A percentile compares a stretch with the other conserved stretches of the same genome.
phyloP scores from a whole-genome alignment of 1,140 invertebrate genomes.

The Semibalanus balanoides region DNA sequence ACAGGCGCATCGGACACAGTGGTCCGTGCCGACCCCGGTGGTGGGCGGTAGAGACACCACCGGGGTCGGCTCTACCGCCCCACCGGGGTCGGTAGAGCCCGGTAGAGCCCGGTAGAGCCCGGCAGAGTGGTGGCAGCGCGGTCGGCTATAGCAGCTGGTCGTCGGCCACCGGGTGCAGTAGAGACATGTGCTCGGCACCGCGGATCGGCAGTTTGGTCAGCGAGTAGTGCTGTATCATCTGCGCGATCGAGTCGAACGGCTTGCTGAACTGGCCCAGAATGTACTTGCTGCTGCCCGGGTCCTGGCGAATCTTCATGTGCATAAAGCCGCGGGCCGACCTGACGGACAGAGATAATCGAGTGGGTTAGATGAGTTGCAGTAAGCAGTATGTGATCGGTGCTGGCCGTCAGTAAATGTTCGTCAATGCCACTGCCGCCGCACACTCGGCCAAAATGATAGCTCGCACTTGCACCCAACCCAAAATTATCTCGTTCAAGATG shows the following conservation, averaged over 20 bases:
- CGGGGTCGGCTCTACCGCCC: too few species aligned
- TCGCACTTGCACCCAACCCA: too few species aligned
- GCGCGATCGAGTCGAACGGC: conserved; percentile 74
- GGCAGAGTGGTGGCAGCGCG: too few species aligned
- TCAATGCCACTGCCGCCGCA: too few species aligned
- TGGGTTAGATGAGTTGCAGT: too few species aligned
- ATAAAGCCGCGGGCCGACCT: conserved; percentile 85
- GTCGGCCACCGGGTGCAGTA: conserved; percentile 57
- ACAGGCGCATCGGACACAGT: background rate
- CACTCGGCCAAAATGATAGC: too few species aligned
- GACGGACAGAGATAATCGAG: conserved; percentile 12
- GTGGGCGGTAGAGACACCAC: too few species aligned
- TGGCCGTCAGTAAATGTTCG: too few species aligned
- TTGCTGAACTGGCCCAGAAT: conserved; percentile 82
- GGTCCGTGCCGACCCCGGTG: too few species aligned
- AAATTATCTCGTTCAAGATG: too few species aligned
- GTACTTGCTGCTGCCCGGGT: conserved; percentile 42
- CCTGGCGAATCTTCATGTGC: conserved; percentile 81
- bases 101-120: too few species aligned
- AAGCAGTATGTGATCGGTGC: too few species aligned
- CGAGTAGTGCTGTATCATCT: conserved; percentile 85
- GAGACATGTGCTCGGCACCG: conserved; percentile 87
- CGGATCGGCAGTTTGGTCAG: conserved; percentile 79
- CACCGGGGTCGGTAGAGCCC: background rate
- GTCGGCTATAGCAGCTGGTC: conserved; percentile 10